Evolutionary conservation across 1,140 invertebrate genomes (phyloP).

Genomic region (Conus ventricosus): DNA sequence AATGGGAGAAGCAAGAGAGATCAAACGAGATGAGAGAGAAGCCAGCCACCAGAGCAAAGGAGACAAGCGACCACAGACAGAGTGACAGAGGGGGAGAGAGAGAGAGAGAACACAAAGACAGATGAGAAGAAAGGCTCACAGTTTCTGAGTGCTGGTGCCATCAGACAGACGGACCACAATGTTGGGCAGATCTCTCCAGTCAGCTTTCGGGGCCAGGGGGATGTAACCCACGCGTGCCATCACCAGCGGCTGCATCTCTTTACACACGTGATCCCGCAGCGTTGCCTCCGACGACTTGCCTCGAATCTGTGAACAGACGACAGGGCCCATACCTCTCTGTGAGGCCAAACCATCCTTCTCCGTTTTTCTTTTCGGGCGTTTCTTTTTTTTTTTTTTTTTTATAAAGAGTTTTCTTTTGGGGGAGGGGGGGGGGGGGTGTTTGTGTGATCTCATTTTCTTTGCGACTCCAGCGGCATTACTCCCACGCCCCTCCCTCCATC

Average conservation of each 20-base stretch:
- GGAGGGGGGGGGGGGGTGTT: no score
- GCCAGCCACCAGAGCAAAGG: no score
- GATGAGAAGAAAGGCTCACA: conserved; percentile 74
- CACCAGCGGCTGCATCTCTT: conserved; percentile 88
- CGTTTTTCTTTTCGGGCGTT: background rate
- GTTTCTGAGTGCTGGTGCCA: conserved; percentile 81
- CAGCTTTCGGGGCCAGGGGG: conserved; percentile 84
- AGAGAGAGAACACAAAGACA: background rate
- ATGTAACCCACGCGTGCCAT: conserved; percentile 86
- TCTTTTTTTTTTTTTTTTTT: background rate
- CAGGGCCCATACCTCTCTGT: background rate
- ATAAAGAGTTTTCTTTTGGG: no score
- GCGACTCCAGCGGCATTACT: no score
- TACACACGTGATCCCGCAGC: conserved; percentile 88
- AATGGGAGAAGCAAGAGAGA: no score
- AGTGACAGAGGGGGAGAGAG: background rate
- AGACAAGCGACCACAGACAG: no score
- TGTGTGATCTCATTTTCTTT: no score
- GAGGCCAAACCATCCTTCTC: background rate
- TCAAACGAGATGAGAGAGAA: no score
- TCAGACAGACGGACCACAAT: conserved; percentile 84
- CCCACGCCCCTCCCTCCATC: no score
- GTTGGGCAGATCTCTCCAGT: conserved; percentile 93
- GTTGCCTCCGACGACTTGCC: conserved; percentile 78
- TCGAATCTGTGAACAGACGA: conserved; percentile 76